Evolutionary conservation across 2,888 invertebrate genomes (phyloP), one percentile per base, ranked within the genome.

Genomic region (Hemicrepidius hirtus): DNA sequence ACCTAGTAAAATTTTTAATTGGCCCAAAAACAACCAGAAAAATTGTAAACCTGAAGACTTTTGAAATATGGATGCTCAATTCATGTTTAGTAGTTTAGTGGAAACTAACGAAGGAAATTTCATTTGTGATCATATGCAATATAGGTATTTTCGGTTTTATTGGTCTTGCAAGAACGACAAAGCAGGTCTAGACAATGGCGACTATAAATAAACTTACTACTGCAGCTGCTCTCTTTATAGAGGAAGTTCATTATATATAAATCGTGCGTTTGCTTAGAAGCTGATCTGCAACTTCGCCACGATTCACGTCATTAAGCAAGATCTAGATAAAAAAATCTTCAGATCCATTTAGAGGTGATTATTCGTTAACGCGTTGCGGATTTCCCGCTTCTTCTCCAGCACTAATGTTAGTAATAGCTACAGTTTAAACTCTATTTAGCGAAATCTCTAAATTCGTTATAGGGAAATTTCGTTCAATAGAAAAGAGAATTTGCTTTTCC

Each of bases 181-280:
- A 65, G 53, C 53, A n/a, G 67, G 44, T 57, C 57, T 57, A 67
- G 57, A 67, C 67, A 67, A 67, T 67, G 59, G 57, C 12, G 12
- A 28, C 57, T 67, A 67, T 67, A 67, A 67, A 67, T 67, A 67
- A 44, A 67, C 67, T 21, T 67, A 49, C 53, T 57, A 57, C 67
- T 53, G 57, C 67, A 67, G 67, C 67, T 67, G 67, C 57, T 57
- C 13, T 9, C 6, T 16, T 28, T 32, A 55, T 32, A 55, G 18
- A 55, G 55, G 67, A 55, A 44, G 55, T 67, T 67, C 55, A 40
- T 57, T 44, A 20, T 32, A 44, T 40, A 57, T 67, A 53, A 55
- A 66, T 66, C 66, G 53, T 66, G 66, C 53, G 35, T 64, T 66
- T 28, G 18, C 50, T 50, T 50, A 35, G 32, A 55, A 18, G 65